A percentile compares a stretch with the other conserved stretches of the same genome.
These are phyloP conservation scores for Drosophila planitibia DNA, from an alignment of 2,888 invertebrate species.

Conservation along the genomic window DNA sequence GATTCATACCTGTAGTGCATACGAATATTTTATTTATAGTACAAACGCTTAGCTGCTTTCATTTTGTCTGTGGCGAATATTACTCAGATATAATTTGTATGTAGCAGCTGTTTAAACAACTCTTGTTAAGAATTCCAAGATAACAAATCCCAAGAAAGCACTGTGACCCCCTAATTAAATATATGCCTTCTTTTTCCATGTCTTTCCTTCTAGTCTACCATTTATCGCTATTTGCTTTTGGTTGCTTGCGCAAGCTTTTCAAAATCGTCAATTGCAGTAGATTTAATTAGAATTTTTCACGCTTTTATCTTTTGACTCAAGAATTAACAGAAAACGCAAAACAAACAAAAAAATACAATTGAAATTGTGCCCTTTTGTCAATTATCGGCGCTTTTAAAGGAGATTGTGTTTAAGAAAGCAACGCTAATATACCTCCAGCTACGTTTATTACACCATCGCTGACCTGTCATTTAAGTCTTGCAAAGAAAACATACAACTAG, in stretches of 20 bases:
- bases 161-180: constrained; percentile 5
- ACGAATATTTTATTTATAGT: neutral
- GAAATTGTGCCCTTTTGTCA: neutral
- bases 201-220: neutral
- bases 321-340: neutral
- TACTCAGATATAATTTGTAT: neutral
- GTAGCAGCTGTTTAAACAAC: neutral
- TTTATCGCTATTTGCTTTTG: neutral
- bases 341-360: neutral
- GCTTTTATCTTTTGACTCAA: neutral
- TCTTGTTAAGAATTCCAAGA: neutral
- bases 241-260: neutral
- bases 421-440: neutral
- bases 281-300: constrained; percentile 4
- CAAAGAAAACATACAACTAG: neutral
- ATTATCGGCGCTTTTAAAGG: neutral
- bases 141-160: neutral
- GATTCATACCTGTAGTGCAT: neutral
- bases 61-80: neutral
- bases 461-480: neutral
- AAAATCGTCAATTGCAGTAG: neutral
- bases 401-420: neutral
- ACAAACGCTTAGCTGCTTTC: neutral
- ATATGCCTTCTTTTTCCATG: neutral
- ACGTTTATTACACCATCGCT: neutral